Conservation (phyloP, 2,888 invertebrate genomes). For the Hypena proboscidalis region DNA sequence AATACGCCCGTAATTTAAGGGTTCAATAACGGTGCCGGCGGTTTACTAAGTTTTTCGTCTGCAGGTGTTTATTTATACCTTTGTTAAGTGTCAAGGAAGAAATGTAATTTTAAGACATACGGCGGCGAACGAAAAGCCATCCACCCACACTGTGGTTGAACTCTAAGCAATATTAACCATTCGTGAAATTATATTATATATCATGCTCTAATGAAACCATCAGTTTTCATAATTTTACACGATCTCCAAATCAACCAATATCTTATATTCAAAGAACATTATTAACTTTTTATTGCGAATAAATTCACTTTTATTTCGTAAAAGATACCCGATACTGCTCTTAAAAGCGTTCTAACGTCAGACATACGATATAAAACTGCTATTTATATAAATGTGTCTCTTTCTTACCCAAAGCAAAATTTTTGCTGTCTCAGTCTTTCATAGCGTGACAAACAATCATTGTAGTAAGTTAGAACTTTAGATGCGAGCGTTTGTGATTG, state of each 20-base stretch:
- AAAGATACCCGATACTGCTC: constrained; percentile 33
- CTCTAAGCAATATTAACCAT: no score
- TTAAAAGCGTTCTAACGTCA: constrained; percentile 35
- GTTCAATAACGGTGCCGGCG: no score
- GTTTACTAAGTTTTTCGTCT: no score
- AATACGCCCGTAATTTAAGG: no score
- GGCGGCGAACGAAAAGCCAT: no score
- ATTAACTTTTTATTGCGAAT: constrained; percentile 31
- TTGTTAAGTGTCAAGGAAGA: no score
- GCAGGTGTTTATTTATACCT: no score
- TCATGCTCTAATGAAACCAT: constrained; percentile 9
- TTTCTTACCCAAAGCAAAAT: constrained; percentile 27
- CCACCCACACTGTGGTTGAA: no score
- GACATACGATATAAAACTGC: constrained; percentile 48
- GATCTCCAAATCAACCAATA: background rate
- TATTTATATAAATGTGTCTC: constrained; percentile 47
- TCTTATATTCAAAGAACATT: constrained; percentile 21
- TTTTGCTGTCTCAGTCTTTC: constrained; percentile 38
- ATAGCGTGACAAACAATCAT: constrained; percentile 64
- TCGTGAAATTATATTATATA: no score
- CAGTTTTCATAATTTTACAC: background rate
- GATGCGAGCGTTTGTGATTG: constrained; percentile 56
- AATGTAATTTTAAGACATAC: no score
- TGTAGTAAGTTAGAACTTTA: constrained; percentile 43
- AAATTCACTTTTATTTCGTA: constrained; percentile 33